Evolutionary conservation across 2,113 vertebrate species (phyloP).

Genomic region (Xiphophorus maculatus): DNA sequence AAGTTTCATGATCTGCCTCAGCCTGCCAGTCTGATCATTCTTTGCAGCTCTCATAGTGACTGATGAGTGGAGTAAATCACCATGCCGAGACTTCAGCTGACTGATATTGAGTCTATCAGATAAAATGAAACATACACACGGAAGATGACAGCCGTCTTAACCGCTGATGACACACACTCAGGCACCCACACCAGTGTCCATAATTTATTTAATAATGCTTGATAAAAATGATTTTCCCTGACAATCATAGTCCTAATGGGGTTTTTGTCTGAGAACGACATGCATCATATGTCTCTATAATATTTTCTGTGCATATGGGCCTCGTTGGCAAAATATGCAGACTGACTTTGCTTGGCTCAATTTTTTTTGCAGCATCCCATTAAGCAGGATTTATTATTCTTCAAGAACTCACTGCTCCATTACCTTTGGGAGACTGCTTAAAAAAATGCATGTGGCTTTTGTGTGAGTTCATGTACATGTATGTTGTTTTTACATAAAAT

Average conservation of each 20-base stretch:
- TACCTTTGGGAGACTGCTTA: conserved; percentile 68
- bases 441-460: conserved; percentile 21
- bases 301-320: conserved; percentile 46
- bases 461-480: conserved; percentile 25
- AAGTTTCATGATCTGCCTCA: conserved; percentile 27
- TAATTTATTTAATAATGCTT: conserved; percentile 25
- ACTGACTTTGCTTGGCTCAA: conserved; percentile 64
- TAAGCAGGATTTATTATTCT: conserved; percentile 76
- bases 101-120: conserved; percentile 48
- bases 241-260: conserved; percentile 12
- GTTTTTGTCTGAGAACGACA: conserved; percentile 24
- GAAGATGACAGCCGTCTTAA: conserved; percentile 32
- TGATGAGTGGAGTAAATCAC: conserved; percentile 60
- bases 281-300: conserved; percentile 16
- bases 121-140: conserved; percentile 34
- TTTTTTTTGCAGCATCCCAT: conserved; percentile 72
- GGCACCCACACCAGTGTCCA: conserved; percentile 7
- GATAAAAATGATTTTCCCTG: conserved; percentile 36
- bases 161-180: conserved; percentile 19
- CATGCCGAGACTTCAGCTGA: conserved; percentile 39
- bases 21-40: conserved; percentile 29
- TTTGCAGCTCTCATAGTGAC: conserved; percentile 38
- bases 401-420: conserved; percentile 71
- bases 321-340: conserved; percentile 57
- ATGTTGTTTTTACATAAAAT: conserved; percentile 27